Evolutionary conservation across 1,140 invertebrate species (phyloP).

Genomic region (Drosophila nigrodunni): DNA sequence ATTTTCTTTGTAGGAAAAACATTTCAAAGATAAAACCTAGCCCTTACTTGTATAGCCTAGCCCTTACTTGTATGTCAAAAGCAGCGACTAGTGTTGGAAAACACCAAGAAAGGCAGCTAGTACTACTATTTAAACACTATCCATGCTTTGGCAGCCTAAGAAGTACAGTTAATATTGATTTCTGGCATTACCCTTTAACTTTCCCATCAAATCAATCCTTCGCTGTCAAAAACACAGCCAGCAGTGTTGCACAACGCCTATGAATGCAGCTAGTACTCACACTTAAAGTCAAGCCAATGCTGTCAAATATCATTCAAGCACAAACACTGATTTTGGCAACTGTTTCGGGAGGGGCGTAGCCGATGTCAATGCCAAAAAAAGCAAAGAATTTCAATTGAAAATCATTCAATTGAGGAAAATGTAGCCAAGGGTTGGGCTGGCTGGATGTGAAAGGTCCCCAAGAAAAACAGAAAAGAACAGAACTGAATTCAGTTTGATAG

Average conservation of each 20-base stretch:
- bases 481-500: slow-evolving; percentile 51
- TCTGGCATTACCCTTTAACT: not conserved
- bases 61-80: no score
- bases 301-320: slow-evolving; percentile 25
- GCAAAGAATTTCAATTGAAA: slow-evolving; percentile 74
- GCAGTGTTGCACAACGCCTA: slow-evolving; percentile 17
- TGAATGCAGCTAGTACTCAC: not conserved
- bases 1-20: no score
- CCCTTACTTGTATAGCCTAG: no score
- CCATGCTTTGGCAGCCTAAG: not conserved
- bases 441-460: not conserved
- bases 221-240: not conserved
- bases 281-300: slow-evolving; percentile 7
- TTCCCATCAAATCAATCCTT: slow-evolving; percentile 1
- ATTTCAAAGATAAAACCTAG: no score
- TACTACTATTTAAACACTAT: not conserved
- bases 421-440: not conserved
- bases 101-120: not conserved
- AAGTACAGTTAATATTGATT: not conserved
- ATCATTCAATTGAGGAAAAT: slow-evolving; percentile 65
- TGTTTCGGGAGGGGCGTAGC: slow-evolving; percentile 48
- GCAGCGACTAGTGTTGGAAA: not conserved
- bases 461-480: slow-evolving; percentile 47
- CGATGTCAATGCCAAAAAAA: slow-evolving; percentile 58
- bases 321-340: slow-evolving; percentile 54